Base-by-base conservation (phyloP, 2,888 invertebrate genomes). In the Stegophylla sp. region DNA sequence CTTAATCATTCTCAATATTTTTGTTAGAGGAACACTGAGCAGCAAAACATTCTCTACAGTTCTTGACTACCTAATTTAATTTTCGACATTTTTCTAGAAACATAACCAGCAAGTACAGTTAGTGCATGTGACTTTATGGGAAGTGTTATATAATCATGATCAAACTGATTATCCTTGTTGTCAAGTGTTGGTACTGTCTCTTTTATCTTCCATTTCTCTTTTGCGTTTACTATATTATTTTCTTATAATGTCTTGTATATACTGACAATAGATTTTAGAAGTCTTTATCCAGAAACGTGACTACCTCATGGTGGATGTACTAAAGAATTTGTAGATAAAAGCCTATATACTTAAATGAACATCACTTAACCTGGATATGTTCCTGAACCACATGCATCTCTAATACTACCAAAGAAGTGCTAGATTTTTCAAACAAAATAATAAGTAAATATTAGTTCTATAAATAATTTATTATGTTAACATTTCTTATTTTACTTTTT, bases 101-200 rank as follows among this genome's bases (percentile, higher is more conserved):
- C 59, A 28, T 59, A 59, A 4, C 26, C 59, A 59, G 59, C 59
- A 59, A 59, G 26, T 26, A 59, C 59, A 59, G 59, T 26, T 13
- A 59, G 59, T 59, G 59, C 59, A 59, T 28, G 26, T 26, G 26
- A 12, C 26, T 59, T 59, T 59, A 59, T 59, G 26, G 59, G 26
- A 12, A 26, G 26, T 26, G 12, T 5, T 26, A 26, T 28, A 15
- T 59, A 26, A 28, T 56, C 13, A 56, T 56, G 56, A 56, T 56
- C 56, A 56, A 53, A n/a, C n/a, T 1, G 9, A 56, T 26, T 56
- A 56, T 56, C 23, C 12, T 23, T 56, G 13, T 56, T 56, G 13
- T 56, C 56, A 10, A 56, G 23, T 56, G n/a, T n/a, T n/a, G n/a
- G 23, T 56, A 23, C 12, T 56, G 23, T 56, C 56, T 23, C 20